Conservation (phyloP, 35 echinoderm and acorn worm genomes). For the Heliocidaris erythrogramma region DNA sequence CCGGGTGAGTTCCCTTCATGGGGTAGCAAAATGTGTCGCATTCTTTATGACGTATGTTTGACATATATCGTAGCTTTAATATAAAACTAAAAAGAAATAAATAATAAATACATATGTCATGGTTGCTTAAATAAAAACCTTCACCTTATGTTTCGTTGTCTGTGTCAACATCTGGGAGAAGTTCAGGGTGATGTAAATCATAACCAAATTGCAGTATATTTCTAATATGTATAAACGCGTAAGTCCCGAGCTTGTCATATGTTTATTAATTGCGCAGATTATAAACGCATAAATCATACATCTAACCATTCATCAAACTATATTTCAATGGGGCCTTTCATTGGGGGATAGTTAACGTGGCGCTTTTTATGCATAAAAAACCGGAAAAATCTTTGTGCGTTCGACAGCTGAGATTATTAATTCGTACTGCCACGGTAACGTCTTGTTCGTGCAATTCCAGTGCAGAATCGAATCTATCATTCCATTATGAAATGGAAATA, state of each 20-base stretch:
- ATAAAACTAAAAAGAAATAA: too few species aligned
- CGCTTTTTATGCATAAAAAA: neutral
- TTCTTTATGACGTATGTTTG: too few species aligned
- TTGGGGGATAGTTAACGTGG: neutral
- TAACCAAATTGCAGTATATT: neutral
- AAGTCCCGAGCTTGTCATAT: neutral
- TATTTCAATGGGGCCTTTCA: neutral
- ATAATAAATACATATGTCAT: too few species aligned
- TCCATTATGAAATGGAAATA: neutral
- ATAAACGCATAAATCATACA: neutral
- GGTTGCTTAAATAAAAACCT: too few species aligned
- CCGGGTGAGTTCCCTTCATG: too few species aligned
- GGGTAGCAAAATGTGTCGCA: too few species aligned
- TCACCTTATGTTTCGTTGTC: neutral
- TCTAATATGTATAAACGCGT: neutral
- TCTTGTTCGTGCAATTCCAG: neutral
- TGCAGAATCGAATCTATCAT: neutral
- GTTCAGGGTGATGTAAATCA: neutral
- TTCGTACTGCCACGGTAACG: neutral
- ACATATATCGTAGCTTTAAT: too few species aligned
- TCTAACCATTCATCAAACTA: neutral
- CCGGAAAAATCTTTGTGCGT: neutral
- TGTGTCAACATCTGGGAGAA: neutral
- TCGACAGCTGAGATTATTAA: neutral
- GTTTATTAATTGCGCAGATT: constrained; percentile 12